Percentiles rank a stretch among this genome's conserved stretches.
These are phyloP conservation scores for Seira ritae DNA, from an alignment of 2,888 invertebrate genomes.

Conservation along the genomic window DNA sequence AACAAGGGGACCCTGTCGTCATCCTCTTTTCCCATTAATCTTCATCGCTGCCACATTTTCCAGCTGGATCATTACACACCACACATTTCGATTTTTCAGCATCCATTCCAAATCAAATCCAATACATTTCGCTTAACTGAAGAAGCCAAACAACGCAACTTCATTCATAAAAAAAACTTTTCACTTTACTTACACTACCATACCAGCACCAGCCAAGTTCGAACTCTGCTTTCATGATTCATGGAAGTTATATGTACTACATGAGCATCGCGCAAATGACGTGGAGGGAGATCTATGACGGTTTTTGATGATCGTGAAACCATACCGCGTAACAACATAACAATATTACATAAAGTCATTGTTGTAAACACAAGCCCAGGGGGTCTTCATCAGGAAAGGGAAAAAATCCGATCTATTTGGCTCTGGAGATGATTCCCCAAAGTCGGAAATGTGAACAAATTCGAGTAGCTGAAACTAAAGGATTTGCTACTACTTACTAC, in stretches of 20 bases:
- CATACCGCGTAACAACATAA: conserved; percentile 13
- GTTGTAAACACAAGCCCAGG: conserved; percentile 60
- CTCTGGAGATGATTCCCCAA: conserved; percentile 25
- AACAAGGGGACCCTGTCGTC: conserved; percentile 31
- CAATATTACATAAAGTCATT: conserved; percentile 56
- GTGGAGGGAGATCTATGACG: too few species aligned
- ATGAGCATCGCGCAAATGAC: neutral
- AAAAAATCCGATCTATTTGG: conserved; percentile 20
- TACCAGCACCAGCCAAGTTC: neutral
- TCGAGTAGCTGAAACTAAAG: conserved; percentile 61
- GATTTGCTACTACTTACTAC: conserved; percentile 40
- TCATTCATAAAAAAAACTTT: conserved; percentile 18
- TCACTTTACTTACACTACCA: conserved; percentile 5
- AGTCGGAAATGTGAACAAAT: conserved; percentile 28
- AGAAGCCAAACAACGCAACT: too few species aligned
- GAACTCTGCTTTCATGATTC: too few species aligned
- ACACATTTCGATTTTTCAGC: conserved; percentile 59
- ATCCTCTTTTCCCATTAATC: conserved; percentile 71
- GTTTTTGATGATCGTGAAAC: conserved; percentile 23
- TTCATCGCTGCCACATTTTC: conserved; percentile 74
- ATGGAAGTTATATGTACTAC: too few species aligned
- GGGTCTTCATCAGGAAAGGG: conserved; percentile 35
- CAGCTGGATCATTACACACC: conserved; percentile 73
- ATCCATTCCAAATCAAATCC: conserved; percentile 57
- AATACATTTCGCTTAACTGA: conserved; percentile 15